Conservation (phyloP, 2,888 invertebrate genomes). For the Epicampocera succincta region DNA sequence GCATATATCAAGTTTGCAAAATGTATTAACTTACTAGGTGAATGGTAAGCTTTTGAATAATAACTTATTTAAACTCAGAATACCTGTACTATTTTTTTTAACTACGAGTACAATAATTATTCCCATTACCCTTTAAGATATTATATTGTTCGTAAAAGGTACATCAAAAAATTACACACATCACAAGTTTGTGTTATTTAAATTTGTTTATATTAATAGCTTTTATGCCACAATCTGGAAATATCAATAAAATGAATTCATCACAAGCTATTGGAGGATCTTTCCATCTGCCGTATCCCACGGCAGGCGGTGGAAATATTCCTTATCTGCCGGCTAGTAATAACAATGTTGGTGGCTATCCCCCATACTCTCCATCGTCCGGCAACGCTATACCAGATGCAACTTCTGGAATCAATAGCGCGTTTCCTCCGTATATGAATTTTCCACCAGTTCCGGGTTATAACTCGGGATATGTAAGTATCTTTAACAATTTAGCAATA, state of each 20-base stretch:
- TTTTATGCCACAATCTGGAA: constrained; percentile 81
- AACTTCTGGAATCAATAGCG: constrained; percentile 77
- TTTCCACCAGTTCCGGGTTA: constrained; percentile 79
- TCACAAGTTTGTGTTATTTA: too few species aligned
- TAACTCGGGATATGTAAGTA: constrained; percentile 77
- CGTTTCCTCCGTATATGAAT: constrained; percentile 83
- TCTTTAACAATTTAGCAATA: background rate
- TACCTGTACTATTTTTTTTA: too few species aligned
- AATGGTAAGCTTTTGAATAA: too few species aligned
- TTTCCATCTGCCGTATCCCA: constrained; percentile 83
- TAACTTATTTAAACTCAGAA: too few species aligned
- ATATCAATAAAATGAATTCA: constrained; percentile 72
- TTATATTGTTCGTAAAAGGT: too few species aligned
- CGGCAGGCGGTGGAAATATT: constrained; percentile 81
- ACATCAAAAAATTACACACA: too few species aligned
- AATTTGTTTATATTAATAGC: constrained; percentile 73
- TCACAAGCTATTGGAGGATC: constrained; percentile 72
- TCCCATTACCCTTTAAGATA: too few species aligned
- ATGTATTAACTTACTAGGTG: too few species aligned
- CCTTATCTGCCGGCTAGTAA: constrained; percentile 79
- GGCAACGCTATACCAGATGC: constrained; percentile 68
- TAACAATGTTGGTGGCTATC: constrained; percentile 80
- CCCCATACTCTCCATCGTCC: constrained; percentile 76
- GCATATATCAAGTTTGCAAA: background rate
- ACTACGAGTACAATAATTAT: too few species aligned